Conservation (phyloP, 1,140 invertebrate species). For the Probaryconus sp. region DNA sequence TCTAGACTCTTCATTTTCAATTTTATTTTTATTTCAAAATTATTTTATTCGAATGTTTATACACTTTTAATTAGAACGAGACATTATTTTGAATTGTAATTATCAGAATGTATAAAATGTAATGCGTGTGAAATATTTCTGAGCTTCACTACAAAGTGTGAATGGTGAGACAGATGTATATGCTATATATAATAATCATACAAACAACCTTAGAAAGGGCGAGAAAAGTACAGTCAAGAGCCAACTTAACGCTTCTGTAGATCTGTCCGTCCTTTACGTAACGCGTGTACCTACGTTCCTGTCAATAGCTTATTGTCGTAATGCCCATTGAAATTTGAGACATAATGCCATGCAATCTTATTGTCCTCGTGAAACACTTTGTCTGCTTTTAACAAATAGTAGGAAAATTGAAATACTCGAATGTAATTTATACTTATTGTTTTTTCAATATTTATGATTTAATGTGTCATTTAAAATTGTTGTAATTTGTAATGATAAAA, state of each 20-base stretch:
- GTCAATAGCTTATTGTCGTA: slow-evolving; percentile 75
- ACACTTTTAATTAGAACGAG: no score
- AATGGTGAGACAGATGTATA: slow-evolving; percentile 33
- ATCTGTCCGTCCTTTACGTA: slow-evolving; percentile 65
- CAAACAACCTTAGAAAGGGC: slow-evolving; percentile 63
- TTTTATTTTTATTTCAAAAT: slow-evolving; percentile 10
- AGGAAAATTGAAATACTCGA: slow-evolving; percentile 7
- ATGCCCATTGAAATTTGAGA: slow-evolving; percentile 71
- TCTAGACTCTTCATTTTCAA: slow-evolving; percentile 11
- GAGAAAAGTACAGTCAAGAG: slow-evolving; percentile 76
- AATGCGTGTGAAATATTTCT: no score
- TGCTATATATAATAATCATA: slow-evolving; percentile 27
- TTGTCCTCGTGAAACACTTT: slow-evolving; percentile 61
- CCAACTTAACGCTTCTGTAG: slow-evolving; percentile 65
- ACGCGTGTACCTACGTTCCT: slow-evolving; percentile 63
- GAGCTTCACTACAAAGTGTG: background rate
- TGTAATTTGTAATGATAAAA: no score
- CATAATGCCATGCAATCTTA: slow-evolving; percentile 68
- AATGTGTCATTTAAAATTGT: no score
- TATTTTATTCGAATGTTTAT: slow-evolving; percentile 1
- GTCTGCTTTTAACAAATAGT: slow-evolving; percentile 13
- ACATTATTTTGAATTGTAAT: no score
- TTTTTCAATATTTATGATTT: no score
- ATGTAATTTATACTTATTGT: no score
- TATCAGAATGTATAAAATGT: no score